Evolutionary conservation across 1,140 invertebrate genomes (phyloP), one percentile per base, ranked within the genome.

Genomic region (Drosophila pallidifrons): DNA sequence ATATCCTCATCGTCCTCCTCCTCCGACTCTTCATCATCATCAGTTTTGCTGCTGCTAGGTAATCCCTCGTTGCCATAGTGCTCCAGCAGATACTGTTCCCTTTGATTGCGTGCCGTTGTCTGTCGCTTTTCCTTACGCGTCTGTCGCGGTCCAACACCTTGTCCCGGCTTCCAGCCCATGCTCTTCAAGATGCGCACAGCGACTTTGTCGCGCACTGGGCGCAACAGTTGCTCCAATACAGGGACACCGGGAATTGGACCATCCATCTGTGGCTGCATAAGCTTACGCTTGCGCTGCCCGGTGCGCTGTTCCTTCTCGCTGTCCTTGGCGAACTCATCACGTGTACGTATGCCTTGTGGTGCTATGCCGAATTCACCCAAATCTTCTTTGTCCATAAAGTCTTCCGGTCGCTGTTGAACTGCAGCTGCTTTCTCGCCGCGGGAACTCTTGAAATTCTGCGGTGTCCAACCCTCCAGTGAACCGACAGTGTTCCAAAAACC

Each of bases 351-450:
- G 5, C 95, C 95, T 78, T 96, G 96, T 1, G 98, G 98, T 5
- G 99, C 98, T 77, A 99, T 99, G 61, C 99, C 99, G 94, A 98
- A 98, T 91, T 98, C 97, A 20, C 97, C 95, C 28, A 97, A 94
- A 93, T 99, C 99, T 93, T 99, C 99, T 25, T 98, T 97, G 93
- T 99, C 99, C 99, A 99, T 99, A 92, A 98, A 99, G 94, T 99
- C 98, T 93, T 99, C 96, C 1, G 97, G 96, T 79, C 94, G 94
- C 91, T 96, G 96, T 32, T 79, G 61, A n/a, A 38, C 77, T 72
- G 52, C 88, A 38, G 79, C 82, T 1, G 95, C 94, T 82, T 96
- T 96, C 46, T 95, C 96, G 10, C 90, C 91, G 6, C 97, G 93
- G 13, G 98, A 98, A 45, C 99, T 99, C 85, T 98, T 97, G 91